Evolutionary conservation across 2,888 invertebrate genomes (phyloP).

Genomic region (Elmis aenea): DNA sequence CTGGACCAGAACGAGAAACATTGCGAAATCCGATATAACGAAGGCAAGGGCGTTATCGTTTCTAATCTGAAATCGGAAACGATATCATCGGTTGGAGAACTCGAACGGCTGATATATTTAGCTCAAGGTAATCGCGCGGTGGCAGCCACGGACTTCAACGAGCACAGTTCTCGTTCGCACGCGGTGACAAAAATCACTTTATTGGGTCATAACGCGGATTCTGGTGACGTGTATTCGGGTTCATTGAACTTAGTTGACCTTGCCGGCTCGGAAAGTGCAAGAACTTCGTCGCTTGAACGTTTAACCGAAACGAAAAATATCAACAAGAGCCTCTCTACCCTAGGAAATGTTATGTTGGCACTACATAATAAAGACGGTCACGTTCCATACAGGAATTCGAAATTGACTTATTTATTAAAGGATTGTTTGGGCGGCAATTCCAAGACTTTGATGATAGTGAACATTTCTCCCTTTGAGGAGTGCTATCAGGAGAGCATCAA

Average conservation of each 20-base stretch:
- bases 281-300: conserved; percentile 46
- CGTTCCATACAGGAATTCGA: conserved; percentile 85
- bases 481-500: conserved; percentile 81
- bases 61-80: conserved; percentile 57
- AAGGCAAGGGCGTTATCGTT: conserved; percentile 53
- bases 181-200: conserved; percentile 58
- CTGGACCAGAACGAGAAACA: conserved; percentile 43
- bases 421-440: conserved; percentile 87
- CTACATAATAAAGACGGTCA: conserved; percentile 78
- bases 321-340: conserved; percentile 73
- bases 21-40: conserved; percentile 55
- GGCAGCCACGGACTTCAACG: conserved; percentile 58
- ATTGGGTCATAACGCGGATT: conserved; percentile 58
- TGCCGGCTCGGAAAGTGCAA: conserved; percentile 81
- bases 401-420: conserved; percentile 82
- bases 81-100: conserved; percentile 59
- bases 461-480: conserved; percentile 81
- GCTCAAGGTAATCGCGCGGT: conserved; percentile 73
- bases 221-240: conserved; percentile 60
- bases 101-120: conserved; percentile 63
- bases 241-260: conserved; percentile 79
- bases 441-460: conserved; percentile 90
- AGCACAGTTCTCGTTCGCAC: conserved; percentile 51
- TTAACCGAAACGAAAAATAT: conserved; percentile 82
- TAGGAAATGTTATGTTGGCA: conserved; percentile 78